Conservation (phyloP, 2,113 vertebrate genomes). For the Dendropsophus ebraccatus region DNA sequence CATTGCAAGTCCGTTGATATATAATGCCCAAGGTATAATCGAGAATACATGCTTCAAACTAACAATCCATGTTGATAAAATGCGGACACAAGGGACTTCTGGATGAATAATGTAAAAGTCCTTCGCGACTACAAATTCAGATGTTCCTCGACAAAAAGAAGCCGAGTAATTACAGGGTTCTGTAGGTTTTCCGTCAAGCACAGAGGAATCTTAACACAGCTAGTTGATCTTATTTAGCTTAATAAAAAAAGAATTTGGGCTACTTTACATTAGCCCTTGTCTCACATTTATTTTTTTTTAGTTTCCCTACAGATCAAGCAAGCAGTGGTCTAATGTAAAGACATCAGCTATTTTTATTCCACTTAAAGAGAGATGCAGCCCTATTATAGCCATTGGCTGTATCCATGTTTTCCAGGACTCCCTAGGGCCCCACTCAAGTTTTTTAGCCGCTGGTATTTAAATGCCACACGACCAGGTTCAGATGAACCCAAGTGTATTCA, state of each 20-base stretch:
- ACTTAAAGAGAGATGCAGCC: too few relatives aligned
- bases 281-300: conserved; percentile 23
- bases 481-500: too few relatives aligned
- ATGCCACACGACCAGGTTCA: too few relatives aligned
- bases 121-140: conserved; percentile 49
- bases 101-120: conserved; percentile 53
- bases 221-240: conserved; percentile 44
- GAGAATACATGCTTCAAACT: conserved; percentile 47
- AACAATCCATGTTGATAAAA: conserved; percentile 51
- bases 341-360: too few relatives aligned
- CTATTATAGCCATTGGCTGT: too few relatives aligned
- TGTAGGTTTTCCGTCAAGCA: conserved; percentile 35
- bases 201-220: conserved; percentile 21
- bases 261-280: not conserved
- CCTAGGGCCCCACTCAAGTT: too few relatives aligned
- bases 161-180: conserved; percentile 46
- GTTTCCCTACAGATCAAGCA: not conserved
- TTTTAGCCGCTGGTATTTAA: too few relatives aligned
- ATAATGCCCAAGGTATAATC: conserved; percentile 49
- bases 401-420: too few relatives aligned
- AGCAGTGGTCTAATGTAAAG: not conserved
- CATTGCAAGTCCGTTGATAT: conserved; percentile 16
- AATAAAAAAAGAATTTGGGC: conserved; percentile 42
- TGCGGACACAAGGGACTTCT: conserved; percentile 14
- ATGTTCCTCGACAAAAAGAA: conserved; percentile 43